Percentiles rank a stretch among this genome's conserved stretches.
Conservation (phyloP, 2,113 vertebrate species). For the Dipodomys merriami region DNA sequence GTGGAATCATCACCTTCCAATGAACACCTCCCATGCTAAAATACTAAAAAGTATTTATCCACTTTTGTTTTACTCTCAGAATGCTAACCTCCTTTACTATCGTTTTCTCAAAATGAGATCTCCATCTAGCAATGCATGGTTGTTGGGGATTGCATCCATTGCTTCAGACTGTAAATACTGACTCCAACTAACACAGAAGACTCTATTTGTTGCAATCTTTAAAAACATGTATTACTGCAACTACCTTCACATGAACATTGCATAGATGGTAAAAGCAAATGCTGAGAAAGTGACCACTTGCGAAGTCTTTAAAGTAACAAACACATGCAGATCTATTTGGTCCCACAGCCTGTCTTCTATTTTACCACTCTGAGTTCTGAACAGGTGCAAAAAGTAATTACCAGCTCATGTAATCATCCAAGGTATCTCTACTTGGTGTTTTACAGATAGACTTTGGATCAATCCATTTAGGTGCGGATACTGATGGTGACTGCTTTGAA, state of each 20-base stretch:
- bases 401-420: constrained; percentile 89
- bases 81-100: constrained; percentile 31
- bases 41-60: not conserved
- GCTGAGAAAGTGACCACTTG: constrained; percentile 30
- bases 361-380: not conserved
- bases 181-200: not conserved
- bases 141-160: not conserved
- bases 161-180: constrained; percentile 15
- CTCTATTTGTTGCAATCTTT: constrained; percentile 23
- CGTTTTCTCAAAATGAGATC: not conserved
- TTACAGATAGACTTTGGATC: constrained; percentile 82
- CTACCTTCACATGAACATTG: not conserved
- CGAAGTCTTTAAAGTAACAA: constrained; percentile 5
- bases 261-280: constrained; percentile 34
- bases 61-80: constrained; percentile 12
- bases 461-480: constrained; percentile 70
- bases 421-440: constrained; percentile 87
- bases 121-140: not conserved
- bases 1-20: constrained; percentile 6
- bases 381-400: constrained; percentile 72
- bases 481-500: constrained; percentile 84
- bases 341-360: not conserved
- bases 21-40: not conserved
- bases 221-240: constrained; percentile 3
- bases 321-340: not conserved